A percentile compares a stretch with the other conserved stretches of the same genome.
Evolutionary conservation across 2,888 invertebrate genomes (phyloP).

Genomic region (Acanthacorydalis orientalis): DNA sequence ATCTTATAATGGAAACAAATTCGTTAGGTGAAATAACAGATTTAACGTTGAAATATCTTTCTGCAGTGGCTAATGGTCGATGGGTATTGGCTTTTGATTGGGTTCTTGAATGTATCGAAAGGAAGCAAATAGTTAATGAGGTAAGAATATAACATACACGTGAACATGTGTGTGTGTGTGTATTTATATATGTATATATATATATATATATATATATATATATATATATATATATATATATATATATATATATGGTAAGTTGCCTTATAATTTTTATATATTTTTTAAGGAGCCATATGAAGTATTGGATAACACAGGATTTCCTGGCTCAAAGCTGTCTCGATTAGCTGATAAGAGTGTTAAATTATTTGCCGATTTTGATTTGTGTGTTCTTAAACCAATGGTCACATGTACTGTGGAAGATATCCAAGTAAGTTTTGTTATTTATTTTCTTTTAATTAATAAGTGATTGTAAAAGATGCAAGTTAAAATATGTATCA

Average conservation of each 20-base stretch:
- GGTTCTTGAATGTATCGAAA: neutral
- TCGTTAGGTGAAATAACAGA: neutral
- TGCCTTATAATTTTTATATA: too few relatives aligned
- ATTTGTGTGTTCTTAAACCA: neutral
- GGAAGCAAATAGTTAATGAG: neutral
- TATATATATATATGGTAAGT: neutral
- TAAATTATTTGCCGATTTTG: neutral
- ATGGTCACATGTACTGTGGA: neutral
- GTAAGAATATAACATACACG: too few relatives aligned
- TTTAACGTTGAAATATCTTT: slow-evolving; percentile 1
- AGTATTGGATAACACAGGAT: neutral
- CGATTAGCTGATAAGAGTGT: neutral
- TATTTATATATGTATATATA: too few relatives aligned
- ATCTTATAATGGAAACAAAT: neutral
- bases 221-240: neutral
- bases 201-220: too few relatives aligned
- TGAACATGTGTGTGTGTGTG: too few relatives aligned
- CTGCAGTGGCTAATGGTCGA: neutral
- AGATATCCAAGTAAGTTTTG: neutral
- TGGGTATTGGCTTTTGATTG: slow-evolving; percentile 2
- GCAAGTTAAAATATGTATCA: too few relatives aligned
- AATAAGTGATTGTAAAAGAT: too few relatives aligned
- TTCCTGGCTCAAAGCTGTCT: neutral
- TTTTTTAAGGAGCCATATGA: neutral
- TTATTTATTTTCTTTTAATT: too few relatives aligned